Percentiles rank a stretch among this genome's conserved stretches.
phyloP scores from a whole-genome alignment of 2,888 invertebrate species.

The Pterostichus madidus region DNA sequence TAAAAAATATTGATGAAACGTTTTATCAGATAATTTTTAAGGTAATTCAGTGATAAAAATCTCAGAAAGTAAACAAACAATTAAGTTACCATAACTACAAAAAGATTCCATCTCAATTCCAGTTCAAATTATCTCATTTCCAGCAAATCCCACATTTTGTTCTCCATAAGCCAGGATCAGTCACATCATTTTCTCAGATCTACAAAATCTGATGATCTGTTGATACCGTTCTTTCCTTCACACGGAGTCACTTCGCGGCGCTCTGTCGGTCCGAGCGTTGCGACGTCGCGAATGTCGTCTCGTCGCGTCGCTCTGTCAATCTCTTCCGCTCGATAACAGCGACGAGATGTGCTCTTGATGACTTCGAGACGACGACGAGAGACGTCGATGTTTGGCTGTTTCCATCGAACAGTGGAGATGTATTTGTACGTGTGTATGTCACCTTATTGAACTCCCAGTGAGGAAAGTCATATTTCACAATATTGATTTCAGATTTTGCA shows the following conservation, averaged over 20 bases:
- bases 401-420: not conserved
- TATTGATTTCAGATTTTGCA: slow-evolving; percentile 54
- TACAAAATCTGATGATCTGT: slow-evolving; percentile 34
- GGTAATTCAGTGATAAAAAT: not conserved
- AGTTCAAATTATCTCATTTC: slow-evolving; percentile 40
- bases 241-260: not conserved
- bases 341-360: slow-evolving; percentile 29
- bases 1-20: too few species aligned
- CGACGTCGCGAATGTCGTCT: not conserved
- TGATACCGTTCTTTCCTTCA: not conserved
- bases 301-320: slow-evolving; percentile 40
- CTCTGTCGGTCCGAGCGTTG: slow-evolving; percentile 13
- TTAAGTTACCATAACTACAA: not conserved
- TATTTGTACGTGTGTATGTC: slow-evolving; percentile 14
- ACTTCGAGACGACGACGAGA: slow-evolving; percentile 16
- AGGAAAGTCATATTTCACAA: slow-evolving; percentile 37
- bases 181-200: slow-evolving; percentile 49
- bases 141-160: slow-evolving; percentile 34
- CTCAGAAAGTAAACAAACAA: not conserved
- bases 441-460: slow-evolving; percentile 17
- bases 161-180: slow-evolving; percentile 49
- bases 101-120: not conserved
- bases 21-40: not conserved
- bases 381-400: not conserved
- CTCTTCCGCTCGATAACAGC: slow-evolving; percentile 53